Conservation (phyloP, 1,140 invertebrate genomes). For the Trichomalopsis sarcophagae region DNA sequence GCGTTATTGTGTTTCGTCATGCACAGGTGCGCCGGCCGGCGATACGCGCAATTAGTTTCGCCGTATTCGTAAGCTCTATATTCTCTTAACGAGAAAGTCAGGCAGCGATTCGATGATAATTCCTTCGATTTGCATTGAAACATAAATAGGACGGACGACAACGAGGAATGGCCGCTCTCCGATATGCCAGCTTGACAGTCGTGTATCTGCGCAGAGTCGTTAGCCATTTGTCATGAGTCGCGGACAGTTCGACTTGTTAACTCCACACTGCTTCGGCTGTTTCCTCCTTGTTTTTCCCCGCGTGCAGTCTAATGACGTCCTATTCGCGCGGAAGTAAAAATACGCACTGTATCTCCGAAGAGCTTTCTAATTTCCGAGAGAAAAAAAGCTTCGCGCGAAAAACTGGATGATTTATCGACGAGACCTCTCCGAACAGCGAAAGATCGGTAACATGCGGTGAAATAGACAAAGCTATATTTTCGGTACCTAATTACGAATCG, state of each 20-base stretch:
- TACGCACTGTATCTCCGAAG: neutral
- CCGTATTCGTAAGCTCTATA: neutral
- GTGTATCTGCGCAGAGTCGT: constrained; percentile 7
- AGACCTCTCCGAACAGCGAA: neutral
- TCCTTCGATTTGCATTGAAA: neutral
- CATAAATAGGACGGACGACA: neutral
- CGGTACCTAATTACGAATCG: neutral
- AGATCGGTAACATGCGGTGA: neutral
- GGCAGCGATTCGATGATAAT: neutral
- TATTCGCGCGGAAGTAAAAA: neutral
- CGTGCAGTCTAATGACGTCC: neutral
- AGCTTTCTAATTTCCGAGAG: neutral
- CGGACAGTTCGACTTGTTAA: neutral
- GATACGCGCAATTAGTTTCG: neutral
- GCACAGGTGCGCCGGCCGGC: neutral
- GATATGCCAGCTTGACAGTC: neutral
- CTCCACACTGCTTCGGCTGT: neutral
- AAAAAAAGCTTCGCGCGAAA: neutral
- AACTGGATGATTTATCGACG: neutral
- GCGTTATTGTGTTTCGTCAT: neutral
- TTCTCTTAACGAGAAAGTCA: neutral
- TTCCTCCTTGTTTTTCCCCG: neutral
- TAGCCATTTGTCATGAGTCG: constrained; percentile 32
- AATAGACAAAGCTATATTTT: too few species aligned
- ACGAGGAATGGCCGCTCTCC: neutral